Evolutionary conservation across 2,888 invertebrate species (phyloP).

Genomic region (Amiota mariae): DNA sequence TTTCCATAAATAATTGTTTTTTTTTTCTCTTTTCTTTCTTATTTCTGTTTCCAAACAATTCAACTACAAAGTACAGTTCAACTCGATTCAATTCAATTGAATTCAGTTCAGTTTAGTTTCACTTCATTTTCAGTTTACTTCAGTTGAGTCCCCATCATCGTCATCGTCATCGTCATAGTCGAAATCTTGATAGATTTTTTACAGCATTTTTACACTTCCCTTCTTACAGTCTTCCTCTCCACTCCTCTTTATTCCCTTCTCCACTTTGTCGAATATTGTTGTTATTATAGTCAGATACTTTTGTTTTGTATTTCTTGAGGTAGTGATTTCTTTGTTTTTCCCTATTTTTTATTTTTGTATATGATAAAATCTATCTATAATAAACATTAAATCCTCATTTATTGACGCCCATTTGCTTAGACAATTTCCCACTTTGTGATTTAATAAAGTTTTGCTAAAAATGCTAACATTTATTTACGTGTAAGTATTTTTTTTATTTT

Average conservation of each 20-base stretch:
- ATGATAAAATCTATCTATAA: neutral
- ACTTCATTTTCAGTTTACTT: too few species aligned
- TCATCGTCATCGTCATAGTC: too few species aligned
- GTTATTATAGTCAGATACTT: neutral
- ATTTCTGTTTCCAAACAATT: constrained; percentile 3
- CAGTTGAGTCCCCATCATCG: too few species aligned
- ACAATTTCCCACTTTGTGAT: neutral
- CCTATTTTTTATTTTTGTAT: too few species aligned
- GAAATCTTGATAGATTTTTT: neutral
- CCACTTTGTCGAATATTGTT: neutral
- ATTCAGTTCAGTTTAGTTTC: too few species aligned
- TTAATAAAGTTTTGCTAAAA: neutral
- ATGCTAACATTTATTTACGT: too few species aligned
- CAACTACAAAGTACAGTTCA: neutral
- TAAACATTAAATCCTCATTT: constrained; percentile 1
- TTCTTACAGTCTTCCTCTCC: neutral
- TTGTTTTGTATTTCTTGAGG: neutral
- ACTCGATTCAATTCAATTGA: neutral
- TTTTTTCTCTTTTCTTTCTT: neutral
- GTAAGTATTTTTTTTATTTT: neutral
- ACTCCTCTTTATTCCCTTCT: neutral
- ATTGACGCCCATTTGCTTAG: constrained; percentile 16
- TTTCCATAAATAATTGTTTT: constrained; percentile 22
- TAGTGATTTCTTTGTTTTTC: neutral
- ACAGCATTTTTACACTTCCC: neutral